Base-by-base conservation (phyloP, 1,140 invertebrate species). In the Dendrolimus punctatus region DNA sequence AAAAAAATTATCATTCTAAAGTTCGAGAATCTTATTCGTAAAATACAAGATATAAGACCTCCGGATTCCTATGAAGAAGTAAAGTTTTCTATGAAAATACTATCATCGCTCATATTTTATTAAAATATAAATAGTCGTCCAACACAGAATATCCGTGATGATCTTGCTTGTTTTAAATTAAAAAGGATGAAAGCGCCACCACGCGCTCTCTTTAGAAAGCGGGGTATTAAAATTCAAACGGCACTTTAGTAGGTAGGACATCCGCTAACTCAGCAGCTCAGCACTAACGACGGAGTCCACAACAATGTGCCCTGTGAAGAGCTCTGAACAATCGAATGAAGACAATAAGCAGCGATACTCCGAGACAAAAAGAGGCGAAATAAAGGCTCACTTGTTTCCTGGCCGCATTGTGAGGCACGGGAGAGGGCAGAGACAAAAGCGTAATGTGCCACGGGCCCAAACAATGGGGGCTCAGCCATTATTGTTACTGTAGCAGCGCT, bases 341-440 rank as follows among this genome's bases (percentile, higher is more conserved):
- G 82, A 85, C 82, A 85, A 85, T 85, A 85, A 85, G 82, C 82
- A 85, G 80, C 82, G 82, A 85, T 84, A 85, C 82, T 85, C 82
- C 75, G 82, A 85, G 82, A 85, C 82, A 85, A 85, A 84, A 84
- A 84, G 80, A 83, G 79, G 80, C 80, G 82, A 85, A 85, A 85
- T 85, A 84, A 85, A 85, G 82, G 80, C 82, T 82, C 80, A 84
- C 80, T 86, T 86, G 82, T 86, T 84, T 86, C 82, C 80, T 86
- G 79, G 82, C 82, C 79, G 80, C 79, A 86, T 84, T 84, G 82
- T 85, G 79, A 85, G 82, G 80, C 77, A 76, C 78, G 73, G 76
- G 76, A 82, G 80, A 85, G 82, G 77, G 80, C 82, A 84, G 79
- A 84, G 82, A 85, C 82, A 84, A 84, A 85, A 77, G 80, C 80